Evolutionary conservation across 2,113 vertebrate species (phyloP).

Genomic region (Cathartes aura): DNA sequence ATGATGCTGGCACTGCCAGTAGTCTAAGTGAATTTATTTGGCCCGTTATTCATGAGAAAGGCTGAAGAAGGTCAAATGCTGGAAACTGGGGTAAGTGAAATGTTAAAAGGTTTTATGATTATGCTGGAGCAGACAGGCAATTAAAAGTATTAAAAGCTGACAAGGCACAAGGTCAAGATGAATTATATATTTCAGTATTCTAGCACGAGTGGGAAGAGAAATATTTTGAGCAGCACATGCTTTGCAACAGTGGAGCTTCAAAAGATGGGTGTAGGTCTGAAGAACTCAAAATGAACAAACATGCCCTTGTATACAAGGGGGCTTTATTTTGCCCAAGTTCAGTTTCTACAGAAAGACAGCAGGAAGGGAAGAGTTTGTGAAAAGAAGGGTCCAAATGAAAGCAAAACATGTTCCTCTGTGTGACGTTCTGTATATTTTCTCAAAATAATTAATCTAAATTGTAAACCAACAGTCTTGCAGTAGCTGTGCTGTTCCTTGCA

Average conservation of each 20-base stretch:
- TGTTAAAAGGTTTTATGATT: slow-evolving; percentile 36
- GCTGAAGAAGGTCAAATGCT: slow-evolving; percentile 30
- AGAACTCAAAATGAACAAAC: not conserved
- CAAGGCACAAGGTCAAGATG: not conserved
- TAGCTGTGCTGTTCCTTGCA: not conserved
- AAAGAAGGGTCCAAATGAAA: not conserved
- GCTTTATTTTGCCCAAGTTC: not conserved
- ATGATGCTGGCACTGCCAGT: not conserved
- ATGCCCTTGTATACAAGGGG: not conserved
- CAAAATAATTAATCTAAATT: not conserved
- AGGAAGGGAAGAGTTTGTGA: not conserved
- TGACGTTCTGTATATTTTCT: not conserved
- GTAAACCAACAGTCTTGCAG: not conserved
- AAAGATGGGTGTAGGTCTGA: not conserved
- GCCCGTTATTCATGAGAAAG: not conserved
- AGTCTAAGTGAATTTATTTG: not conserved
- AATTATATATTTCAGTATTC: not conserved
- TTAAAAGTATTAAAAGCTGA: slow-evolving; percentile 37
- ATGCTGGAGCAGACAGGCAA: not conserved
- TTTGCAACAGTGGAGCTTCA: not conserved
- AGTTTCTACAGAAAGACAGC: not conserved
- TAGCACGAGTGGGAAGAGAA: not conserved
- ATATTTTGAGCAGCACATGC: not conserved
- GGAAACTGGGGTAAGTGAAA: slow-evolving; percentile 6
- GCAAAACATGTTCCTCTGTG: not conserved